These are phyloP conservation scores for Stenotaenia linearis DNA, from an alignment of 2,888 invertebrate genomes.

Conservation along the genomic window DNA sequence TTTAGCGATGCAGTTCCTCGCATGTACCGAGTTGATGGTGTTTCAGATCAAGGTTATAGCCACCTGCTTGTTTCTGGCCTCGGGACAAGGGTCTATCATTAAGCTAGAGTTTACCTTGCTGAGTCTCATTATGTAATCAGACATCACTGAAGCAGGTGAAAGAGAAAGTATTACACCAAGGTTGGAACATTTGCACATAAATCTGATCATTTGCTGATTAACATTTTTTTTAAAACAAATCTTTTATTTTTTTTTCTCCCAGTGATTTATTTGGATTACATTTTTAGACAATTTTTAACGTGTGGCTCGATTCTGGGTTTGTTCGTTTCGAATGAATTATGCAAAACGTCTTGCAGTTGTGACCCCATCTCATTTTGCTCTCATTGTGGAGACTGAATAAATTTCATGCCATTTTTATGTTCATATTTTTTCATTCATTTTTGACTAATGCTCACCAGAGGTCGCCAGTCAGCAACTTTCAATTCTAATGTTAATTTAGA, in stretches of 20 bases:
- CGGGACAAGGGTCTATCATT: neutral
- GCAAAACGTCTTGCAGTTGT: neutral
- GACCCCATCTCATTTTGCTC: neutral
- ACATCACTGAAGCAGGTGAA: slow-evolving; percentile 9
- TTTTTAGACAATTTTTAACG: neutral
- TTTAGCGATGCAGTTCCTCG: neutral
- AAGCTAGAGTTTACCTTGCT: neutral
- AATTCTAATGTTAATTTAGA: neutral
- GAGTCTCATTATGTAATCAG: slow-evolving; percentile 4
- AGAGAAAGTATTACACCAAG: slow-evolving; percentile 5
- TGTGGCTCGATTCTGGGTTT: neutral
- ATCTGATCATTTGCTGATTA: neutral
- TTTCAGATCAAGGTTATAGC: slow-evolving; percentile 5
- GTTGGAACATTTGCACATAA: neutral
- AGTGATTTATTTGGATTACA: neutral
- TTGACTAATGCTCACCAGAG: neutral
- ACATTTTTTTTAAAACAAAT: too few relatives aligned
- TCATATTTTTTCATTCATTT: neutral
- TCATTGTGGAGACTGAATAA: neutral
- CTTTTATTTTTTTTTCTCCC: neutral
- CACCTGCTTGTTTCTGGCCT: neutral
- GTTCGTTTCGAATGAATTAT: neutral
- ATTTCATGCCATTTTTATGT: neutral
- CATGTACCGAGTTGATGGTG: neutral
- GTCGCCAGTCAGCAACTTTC: neutral